Evolutionary conservation across 2,888 invertebrate species (phyloP), one percentile per base, ranked within the genome.

Genomic region (Acrobeloides nanus): DNA sequence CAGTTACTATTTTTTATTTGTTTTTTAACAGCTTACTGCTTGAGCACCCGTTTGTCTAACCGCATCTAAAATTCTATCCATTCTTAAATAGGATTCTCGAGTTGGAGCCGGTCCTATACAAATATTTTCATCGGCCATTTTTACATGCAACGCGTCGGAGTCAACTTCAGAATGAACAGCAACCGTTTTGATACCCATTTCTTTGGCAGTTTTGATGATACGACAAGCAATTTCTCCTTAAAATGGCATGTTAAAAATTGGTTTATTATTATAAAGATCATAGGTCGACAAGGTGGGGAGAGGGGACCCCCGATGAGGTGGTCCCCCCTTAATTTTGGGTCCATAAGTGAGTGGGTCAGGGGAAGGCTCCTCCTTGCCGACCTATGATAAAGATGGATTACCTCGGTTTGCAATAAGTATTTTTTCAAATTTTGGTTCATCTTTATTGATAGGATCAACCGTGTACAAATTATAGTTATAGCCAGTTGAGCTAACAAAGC

Each of bases 141-240:
- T 77, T 3, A 82, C 81, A 69, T 81, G 81, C 42, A 79, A 70
- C 62, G 82, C 79, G 61, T 79, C 76, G 34, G 80, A 78, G 73
- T 84, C 83, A 1, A 81, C 81, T 52, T 80, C 80, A 47, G 82
- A 82, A 73, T 82, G 82, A 1, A 83, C 81, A 26, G 82, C 82
- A 1, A 84, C 83, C 1, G 82, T 82, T 72, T 81, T 80, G 58
- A 83, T 82, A n/a, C 81, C 68, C 68, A 70, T 65, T 10, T 66
- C 76, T 57, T 76, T 76, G 32, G 82, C 82, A 3, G 83, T 81
- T 56, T 77, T 77, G 47, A 83, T 83, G 5, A 97, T 84, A 47
- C 95, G 81, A 72, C 93, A 93, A 48, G 95, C 95, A 74, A 97
- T 97, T 78, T 97, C 95, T n/a, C n/a, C n/a, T n/a, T n/a, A n/a